Base-by-base conservation (phyloP, 2,888 invertebrate species). In the Trichacis sp. region DNA sequence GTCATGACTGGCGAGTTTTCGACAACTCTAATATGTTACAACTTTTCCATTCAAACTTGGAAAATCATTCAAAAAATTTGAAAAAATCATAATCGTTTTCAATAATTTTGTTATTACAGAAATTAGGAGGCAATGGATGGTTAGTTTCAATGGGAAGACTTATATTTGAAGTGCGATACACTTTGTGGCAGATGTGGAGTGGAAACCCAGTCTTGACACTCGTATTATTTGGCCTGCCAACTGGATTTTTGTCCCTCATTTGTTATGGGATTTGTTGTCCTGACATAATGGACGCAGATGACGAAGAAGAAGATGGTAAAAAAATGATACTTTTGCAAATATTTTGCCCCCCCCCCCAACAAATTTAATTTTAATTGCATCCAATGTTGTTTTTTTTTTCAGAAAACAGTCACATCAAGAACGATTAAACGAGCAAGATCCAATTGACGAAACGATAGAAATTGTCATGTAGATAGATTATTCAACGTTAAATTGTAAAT, bases 181-280 rank as follows among this genome's bases (percentile, higher is more conserved):
- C 92, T 0, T 85, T 97, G 19, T 86, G 87, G 12, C 92, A 92
- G 71, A 96, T 96, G 95, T 96, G 96, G 95, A 88, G 87, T 68
- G 96, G 95, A 8, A 96, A 96, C 86, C 96, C 98, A 0, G 94
- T 98, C 65, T 86, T 99, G 64, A 97, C 97, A 2, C 89, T 95
- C 24, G 91, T 98, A 2, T 88, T 99, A 51, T 97, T 99, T 84
- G 97, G 98, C 0, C 88, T 98, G 62, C 98, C 98, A 0, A 87
- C 96, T 42, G 95, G 96, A 30, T 97, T 99, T 82, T 88, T 99
- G 15, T 92, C 94, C 17, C 89, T 98, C 15, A 97, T 99, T 75
- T 91, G 96, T 81, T 98, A 98, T 84, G 96, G 97, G 1, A 92
- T 97, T 67, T 98, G 96, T 85, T 98, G 98, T 82, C 93, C 96